A percentile compares a stretch with the other conserved stretches of the same genome.
These are phyloP conservation scores for Phymastichus coffea DNA, from an alignment of 1,140 invertebrate species.

Conservation along the genomic window DNA sequence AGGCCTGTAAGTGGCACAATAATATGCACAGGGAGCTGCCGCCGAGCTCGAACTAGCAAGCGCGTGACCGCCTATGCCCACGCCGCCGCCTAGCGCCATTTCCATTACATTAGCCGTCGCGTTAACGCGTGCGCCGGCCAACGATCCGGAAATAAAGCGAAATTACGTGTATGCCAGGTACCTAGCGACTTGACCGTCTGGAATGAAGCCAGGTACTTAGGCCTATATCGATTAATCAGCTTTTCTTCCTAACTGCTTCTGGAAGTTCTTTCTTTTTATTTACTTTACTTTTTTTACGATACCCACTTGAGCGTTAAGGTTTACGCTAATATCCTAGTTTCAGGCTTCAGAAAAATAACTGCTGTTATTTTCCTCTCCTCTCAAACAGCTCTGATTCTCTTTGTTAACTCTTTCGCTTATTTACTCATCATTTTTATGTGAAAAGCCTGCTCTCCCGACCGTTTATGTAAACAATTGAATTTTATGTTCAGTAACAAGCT, in stretches of 20 bases:
- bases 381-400: too few species aligned
- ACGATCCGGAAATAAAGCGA: constrained; percentile 49
- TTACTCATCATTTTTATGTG: too few species aligned
- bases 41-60: too few species aligned
- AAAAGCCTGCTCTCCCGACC: too few species aligned
- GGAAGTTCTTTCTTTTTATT: background rate
- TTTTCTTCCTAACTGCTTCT: background rate
- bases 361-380: too few species aligned
- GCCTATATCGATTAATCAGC: background rate
- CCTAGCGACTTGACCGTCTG: constrained; percentile 23
- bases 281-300: too few species aligned
- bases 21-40: constrained; percentile 44
- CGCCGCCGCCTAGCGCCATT: constrained; percentile 35
- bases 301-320: too few species aligned
- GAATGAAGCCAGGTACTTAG: constrained; percentile 2
- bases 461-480: constrained; percentile 3
- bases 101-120: constrained; percentile 47
- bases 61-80: too few species aligned
- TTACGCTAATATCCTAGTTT: too few species aligned
- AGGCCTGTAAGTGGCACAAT: constrained; percentile 42
- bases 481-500: constrained; percentile 9
- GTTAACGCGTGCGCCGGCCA: constrained; percentile 31
- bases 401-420: too few species aligned
- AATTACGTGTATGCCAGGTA: constrained; percentile 29
- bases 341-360: too few species aligned